Evolutionary conservation across 2,888 invertebrate genomes (phyloP), one percentile per base, ranked within the genome.

Genomic region (Xanthia togata): DNA sequence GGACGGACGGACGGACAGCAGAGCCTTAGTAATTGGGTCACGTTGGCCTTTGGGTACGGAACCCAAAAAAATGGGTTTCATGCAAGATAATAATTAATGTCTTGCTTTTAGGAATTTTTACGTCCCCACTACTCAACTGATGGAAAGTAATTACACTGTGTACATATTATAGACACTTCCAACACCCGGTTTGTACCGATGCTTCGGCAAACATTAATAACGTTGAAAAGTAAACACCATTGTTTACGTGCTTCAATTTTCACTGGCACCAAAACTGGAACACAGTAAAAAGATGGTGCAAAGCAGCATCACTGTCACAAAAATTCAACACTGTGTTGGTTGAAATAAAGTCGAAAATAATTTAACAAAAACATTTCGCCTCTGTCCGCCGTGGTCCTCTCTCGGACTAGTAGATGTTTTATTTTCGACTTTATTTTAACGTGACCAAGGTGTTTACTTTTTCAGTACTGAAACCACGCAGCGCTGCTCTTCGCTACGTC

Each of bases 151-250:
- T 64, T 64, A 65, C 35, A 41, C 26, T 31, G 31, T 31, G 31
- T 31, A 31, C 2, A 31, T 31, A 31, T 2, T 23, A 5, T 0
- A n/a, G n/a, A 38, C 26, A 71, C 20, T 47, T 11, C 3, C 14
- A 17, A 31, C 17, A 67, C 50, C 4, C 26, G 6, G 14, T n/a
- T 9, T 38, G 50, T 38, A 26, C 31, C 41, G 41, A 53, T 41
- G 72, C 41, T 31, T 55, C 69, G 23, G 1, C 53, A 68, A 72
- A 68, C 68, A 72, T 68, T 53, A 68, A 55, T 68, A 68, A 68
- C 53, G 68, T 26, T 67, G 68, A 53, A 69, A 69, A 55, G 53
- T 55, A 73, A 69, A 73, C 70, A n/a, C 26, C 12, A 68, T 11
- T 5, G 6, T 23, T 38, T 53, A 17, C 31, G 2, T 17, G 38